phyloP scores from a whole-genome alignment of 2,113 vertebrate species.

The Struthio camelus region DNA sequence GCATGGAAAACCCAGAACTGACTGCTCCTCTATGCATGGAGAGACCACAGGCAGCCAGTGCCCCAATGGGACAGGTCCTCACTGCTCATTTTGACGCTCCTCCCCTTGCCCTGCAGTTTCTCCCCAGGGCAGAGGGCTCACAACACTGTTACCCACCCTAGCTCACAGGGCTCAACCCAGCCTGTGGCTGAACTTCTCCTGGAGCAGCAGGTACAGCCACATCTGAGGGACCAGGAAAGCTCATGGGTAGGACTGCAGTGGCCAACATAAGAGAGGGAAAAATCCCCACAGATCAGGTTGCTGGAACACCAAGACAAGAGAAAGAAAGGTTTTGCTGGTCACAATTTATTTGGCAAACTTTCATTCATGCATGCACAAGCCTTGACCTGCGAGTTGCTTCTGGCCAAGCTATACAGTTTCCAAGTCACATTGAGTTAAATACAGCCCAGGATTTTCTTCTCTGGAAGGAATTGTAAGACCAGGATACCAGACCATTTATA shows the following conservation, averaged over 20 bases:
- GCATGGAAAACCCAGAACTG: neutral
- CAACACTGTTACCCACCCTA: too few species aligned
- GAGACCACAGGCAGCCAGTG: neutral
- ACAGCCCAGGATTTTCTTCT: neutral
- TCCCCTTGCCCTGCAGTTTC: neutral
- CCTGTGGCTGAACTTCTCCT: too few species aligned
- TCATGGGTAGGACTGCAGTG: accelerated
- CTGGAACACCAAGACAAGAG: neutral
- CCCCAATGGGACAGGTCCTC: accelerated
- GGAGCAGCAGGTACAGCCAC: too few species aligned
- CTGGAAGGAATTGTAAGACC: accelerated
- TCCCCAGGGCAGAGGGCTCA: neutral
- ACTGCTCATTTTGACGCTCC: accelerated
- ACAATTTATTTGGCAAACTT: neutral
- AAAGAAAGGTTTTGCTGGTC: neutral
- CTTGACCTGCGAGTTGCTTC: neutral
- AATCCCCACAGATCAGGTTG: neutral
- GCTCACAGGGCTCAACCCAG: neutral
- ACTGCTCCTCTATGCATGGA: accelerated
- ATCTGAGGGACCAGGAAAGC: neutral
- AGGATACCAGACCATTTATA: neutral
- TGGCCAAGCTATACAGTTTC: neutral
- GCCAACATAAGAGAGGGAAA: neutral
- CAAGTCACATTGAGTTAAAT: neutral
- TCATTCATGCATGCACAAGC: neutral